Evolutionary conservation across 2,888 invertebrate genomes (phyloP), one percentile per base, ranked within the genome.

Genomic region (Labia minor): DNA sequence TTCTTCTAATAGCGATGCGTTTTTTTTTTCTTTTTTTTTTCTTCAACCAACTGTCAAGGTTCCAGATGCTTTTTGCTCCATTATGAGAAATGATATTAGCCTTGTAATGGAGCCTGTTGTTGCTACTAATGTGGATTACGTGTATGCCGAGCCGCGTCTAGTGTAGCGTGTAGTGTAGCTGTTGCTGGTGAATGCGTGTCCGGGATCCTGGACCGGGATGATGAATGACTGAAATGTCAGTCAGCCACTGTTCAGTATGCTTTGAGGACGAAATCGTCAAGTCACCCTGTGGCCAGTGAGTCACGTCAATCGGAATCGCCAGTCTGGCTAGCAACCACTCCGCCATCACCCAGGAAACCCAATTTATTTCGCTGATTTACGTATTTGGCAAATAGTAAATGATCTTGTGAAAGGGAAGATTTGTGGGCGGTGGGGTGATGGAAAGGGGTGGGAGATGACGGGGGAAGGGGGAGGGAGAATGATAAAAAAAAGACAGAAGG

Each of bases 81-180:
- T 26, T 49, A 49, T 49, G 49, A 49, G 49, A 49, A 49, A 49
- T 49, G 49, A 49, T 49, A 49, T 11, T 11, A 49, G 49, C n/a
- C 49, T 16, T 49, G 49, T 49, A 49, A 49, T 49, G 49, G 49
- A 49, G 49, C 49, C 49, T 11, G 49, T 16, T 49, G 49, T 49
- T 49, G 49, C 49, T 49, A 49, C 49, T 49, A 49, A 49, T 49
- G 49, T 49, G 49, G 49, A 49, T 49, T 49, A 49, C 49, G 49
- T 49, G 26, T 26, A 26, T 26, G 26, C 26, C 8, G 26, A 8
- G 26, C 8, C 8, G 26, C 26, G 26, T 26, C 26, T 26, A 26
- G 26, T 26, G 49, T 49, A 49, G 49, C 49, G 49, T 49, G 49
- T 49, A 49, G 49, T 49, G 49, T 49, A 49, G 49, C 49, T 49